phyloP scores from a whole-genome alignment of 2,797 vertebrate genomes.

The Emydoidea blandingii region DNA sequence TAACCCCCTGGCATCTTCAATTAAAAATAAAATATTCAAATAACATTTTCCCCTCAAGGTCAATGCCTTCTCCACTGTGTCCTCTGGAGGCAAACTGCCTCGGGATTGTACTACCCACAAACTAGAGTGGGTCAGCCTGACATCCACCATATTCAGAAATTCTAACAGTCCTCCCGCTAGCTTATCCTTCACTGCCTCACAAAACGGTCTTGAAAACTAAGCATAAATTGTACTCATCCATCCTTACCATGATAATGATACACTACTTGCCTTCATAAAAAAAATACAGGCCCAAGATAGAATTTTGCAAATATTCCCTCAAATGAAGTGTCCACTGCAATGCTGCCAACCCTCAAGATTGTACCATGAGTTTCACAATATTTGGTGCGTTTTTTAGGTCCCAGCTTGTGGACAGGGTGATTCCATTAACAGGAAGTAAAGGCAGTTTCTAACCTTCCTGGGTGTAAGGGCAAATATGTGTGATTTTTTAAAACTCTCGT shows the following conservation, averaged over 20 bases:
- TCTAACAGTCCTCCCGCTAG: background rate
- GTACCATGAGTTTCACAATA: background rate
- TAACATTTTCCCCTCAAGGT: background rate
- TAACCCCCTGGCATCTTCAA: background rate
- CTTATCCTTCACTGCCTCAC: background rate
- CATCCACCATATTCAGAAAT: background rate
- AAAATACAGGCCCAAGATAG: background rate
- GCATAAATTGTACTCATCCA: background rate
- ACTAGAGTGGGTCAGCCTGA: background rate
- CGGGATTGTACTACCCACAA: background rate
- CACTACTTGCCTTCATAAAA: background rate
- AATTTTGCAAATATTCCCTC: background rate
- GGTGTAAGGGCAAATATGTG: background rate
- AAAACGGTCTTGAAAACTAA: background rate
- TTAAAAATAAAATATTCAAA: background rate
- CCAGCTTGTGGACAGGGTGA: background rate
- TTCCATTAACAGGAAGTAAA: background rate
- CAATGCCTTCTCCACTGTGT: background rate
- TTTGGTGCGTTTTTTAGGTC: background rate
- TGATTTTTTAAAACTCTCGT: background rate
- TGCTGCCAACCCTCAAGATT: background rate
- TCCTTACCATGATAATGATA: background rate
- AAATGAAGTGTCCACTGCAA: background rate
- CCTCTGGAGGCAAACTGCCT: background rate
- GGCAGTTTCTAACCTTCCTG: background rate